A percentile compares a stretch with the other conserved stretches of the same genome.
Evolutionary conservation across 2,797 vertebrate genomes (phyloP).

Genomic region (Danio jaintianensis): DNA sequence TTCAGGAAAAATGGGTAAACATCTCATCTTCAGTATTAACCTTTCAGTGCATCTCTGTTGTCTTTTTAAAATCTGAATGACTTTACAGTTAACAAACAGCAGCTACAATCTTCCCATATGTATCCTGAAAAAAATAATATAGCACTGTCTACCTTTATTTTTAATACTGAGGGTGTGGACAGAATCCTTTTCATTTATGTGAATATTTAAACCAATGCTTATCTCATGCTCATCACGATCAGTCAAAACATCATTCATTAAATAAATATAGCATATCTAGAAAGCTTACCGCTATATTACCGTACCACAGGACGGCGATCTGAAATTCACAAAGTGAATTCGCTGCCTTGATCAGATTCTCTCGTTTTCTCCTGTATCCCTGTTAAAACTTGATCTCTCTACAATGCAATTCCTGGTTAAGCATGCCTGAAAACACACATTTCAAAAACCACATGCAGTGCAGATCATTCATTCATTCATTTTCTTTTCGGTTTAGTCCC

Average conservation of each 20-base stretch:
- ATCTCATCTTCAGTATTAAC: too few relatives aligned
- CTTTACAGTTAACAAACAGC: neutral
- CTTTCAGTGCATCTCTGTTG: neutral
- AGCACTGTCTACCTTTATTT: neutral
- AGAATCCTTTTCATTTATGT: neutral
- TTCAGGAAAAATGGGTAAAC: neutral
- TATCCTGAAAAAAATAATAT: neutral
- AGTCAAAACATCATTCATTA: neutral
- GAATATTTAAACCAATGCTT: neutral
- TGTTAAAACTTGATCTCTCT: neutral
- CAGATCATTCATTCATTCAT: too few relatives aligned
- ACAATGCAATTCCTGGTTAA: neutral
- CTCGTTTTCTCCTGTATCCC: neutral
- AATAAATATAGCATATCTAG: neutral
- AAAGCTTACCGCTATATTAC: neutral
- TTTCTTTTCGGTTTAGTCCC: too few relatives aligned
- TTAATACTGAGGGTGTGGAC: neutral
- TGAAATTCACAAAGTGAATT: slow-evolving; percentile 34
- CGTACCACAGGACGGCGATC: neutral
- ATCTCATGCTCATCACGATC: neutral
- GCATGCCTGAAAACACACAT: neutral
- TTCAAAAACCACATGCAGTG: slow-evolving; percentile 6
- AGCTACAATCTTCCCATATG: neutral
- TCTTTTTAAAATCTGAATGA: neutral
- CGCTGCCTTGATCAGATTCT: neutral